phyloP scores from a whole-genome alignment of 2,888 invertebrate genomes.

The Polietes domitor region DNA sequence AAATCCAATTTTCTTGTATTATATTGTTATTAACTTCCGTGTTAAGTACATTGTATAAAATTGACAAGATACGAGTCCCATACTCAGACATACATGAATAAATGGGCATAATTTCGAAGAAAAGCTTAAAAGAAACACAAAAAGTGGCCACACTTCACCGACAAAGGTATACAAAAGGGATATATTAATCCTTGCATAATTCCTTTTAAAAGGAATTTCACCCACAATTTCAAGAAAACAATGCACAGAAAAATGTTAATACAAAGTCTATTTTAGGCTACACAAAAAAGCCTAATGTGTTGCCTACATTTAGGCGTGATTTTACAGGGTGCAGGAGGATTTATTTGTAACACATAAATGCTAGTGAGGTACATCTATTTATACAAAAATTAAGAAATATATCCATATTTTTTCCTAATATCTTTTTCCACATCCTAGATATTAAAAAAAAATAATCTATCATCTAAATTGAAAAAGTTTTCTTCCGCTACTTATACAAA shows the following conservation, averaged over 20 bases:
- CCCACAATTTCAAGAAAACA: constrained; percentile 1
- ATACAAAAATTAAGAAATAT: no score
- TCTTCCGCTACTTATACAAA: no score
- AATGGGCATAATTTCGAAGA: constrained; percentile 1
- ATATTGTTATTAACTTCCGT: constrained; percentile 66
- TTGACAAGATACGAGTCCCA: constrained; percentile 21
- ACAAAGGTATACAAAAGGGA: neutral
- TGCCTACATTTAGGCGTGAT: neutral
- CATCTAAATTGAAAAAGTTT: no score
- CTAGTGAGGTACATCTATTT: no score
- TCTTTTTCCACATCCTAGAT: no score
- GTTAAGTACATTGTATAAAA: constrained; percentile 55
- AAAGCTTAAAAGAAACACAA: neutral
- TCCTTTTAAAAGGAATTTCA: neutral
- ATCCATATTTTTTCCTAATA: no score
- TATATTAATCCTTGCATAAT: neutral
- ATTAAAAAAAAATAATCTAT: no score
- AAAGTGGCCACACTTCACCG: neutral
- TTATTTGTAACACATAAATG: no score
- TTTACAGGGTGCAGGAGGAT: no score
- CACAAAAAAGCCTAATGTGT: neutral
- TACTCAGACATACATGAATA: no score
- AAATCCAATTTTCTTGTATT: constrained; percentile 51
- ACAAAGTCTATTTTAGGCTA: neutral
- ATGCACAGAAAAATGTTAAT: neutral